Base-by-base conservation (phyloP, 2,888 invertebrate species). In the Junonia oenone region DNA sequence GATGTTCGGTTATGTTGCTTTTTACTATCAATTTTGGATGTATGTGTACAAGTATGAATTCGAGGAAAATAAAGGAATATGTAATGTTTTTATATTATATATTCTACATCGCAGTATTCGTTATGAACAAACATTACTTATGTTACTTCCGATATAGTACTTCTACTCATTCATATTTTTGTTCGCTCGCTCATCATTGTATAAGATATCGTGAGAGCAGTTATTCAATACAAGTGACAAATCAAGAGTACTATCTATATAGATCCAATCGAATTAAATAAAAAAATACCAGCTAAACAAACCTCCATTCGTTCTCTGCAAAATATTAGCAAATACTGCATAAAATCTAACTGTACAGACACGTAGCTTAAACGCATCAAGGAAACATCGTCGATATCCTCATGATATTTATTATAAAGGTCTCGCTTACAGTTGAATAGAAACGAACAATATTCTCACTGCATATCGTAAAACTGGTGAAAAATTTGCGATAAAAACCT, bases 11-110 rank as follows among this genome's bases (percentile, higher is more conserved):
- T 89, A 89, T 85, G 89, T 89, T 88, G 87, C 82, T 85, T 88
- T 88, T 90, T 89, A 89, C 89, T 89, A 90, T 88, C 86, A 90
- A 90, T 90, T 88, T 89, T 87, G 82, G 87, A 89, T 89, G 87
- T 84, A 86, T 82, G 88, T 88, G 87, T 89, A 89, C 88, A 89
- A 85, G 83, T 85, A 88, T 87, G 86, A 89, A 81, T 84, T 87
- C 81, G 83, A 89, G 83, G 85, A 88, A 88, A 89, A 86, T 81
- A 89, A 88, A 89, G 87, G 83, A 81, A 85, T 86, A 89, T 78
- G 81, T 84, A 83, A 86, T 83, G 83, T 82, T 86, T 83, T 81
- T 84, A 82, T 77, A 73, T 73, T 81, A 66, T 83, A 84, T 84
- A 88, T 79, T 86, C 89, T 89, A 89, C 88, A 87, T 83, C 79